Evolutionary conservation across 2,113 vertebrate genomes (phyloP).

Genomic region (Irena cyanogastra): DNA sequence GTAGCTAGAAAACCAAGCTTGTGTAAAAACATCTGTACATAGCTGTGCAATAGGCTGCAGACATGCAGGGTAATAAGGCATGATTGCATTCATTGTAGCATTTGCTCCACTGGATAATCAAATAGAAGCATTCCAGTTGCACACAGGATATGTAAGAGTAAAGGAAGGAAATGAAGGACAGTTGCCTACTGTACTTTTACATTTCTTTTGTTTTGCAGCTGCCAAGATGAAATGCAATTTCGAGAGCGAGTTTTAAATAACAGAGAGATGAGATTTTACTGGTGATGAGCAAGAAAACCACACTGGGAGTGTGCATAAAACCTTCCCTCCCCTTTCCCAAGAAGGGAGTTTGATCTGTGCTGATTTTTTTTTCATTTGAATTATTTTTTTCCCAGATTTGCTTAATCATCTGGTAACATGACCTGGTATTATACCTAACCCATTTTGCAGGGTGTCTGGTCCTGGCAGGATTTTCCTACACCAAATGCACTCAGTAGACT

Average conservation of each 20-base stretch:
- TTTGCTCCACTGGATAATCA: constrained; percentile 47
- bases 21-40: constrained; percentile 49
- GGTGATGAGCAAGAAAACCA: background rate
- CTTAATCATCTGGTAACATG: background rate
- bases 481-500: background rate
- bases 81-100: constrained; percentile 7
- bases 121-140: constrained; percentile 43
- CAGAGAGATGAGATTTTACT: background rate
- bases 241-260: constrained; percentile 30
- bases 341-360: background rate
- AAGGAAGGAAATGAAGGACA: constrained; percentile 57
- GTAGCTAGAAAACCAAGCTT: constrained; percentile 41
- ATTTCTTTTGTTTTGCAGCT: background rate
- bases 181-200: constrained; percentile 36
- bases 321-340: background rate
- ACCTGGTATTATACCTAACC: background rate
- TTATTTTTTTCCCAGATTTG: background rate
- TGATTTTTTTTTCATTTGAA: background rate
- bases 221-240: constrained; percentile 54
- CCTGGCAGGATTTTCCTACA: background rate
- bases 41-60: constrained; percentile 30
- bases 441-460: background rate
- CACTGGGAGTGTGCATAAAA: background rate
- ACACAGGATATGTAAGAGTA: constrained; percentile 36
- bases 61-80: constrained; percentile 16